phyloP scores from a whole-genome alignment of 2,888 invertebrate genomes.

The Ligdia adustata region DNA sequence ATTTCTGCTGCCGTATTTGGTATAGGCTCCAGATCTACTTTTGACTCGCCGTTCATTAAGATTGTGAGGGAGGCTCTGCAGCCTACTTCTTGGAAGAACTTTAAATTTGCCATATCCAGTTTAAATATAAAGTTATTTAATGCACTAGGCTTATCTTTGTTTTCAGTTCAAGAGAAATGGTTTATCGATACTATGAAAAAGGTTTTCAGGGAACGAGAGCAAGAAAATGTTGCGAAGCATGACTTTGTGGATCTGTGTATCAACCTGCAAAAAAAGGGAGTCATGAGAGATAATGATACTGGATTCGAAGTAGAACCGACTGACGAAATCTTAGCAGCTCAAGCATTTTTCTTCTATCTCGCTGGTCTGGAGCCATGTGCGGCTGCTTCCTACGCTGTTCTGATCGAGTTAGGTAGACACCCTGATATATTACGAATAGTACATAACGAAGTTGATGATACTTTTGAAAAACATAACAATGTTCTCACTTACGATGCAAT shows the following conservation, averaged over 20 bases:
- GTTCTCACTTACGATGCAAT: conserved; percentile 27
- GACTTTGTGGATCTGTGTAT: conserved; percentile 66
- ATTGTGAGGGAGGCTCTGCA: conserved; percentile 42
- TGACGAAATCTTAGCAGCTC: conserved; percentile 59
- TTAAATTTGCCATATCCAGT: conserved; percentile 43
- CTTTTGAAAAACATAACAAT: conserved; percentile 26
- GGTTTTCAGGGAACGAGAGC: conserved; percentile 51
- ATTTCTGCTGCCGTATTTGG: conserved; percentile 67
- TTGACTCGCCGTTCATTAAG: conserved; percentile 58
- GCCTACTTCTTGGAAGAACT: conserved; percentile 37
- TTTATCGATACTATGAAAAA: conserved; percentile 62
- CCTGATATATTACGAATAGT: conserved; percentile 54
- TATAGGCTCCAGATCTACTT: conserved; percentile 54
- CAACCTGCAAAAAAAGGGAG: conserved; percentile 54
- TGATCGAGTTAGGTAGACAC: conserved; percentile 59
- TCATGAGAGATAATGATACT: conserved; percentile 48
- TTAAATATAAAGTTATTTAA: conserved; percentile 40
- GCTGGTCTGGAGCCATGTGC: conserved; percentile 71
- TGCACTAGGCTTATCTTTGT: conserved; percentile 48
- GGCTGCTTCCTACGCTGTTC: conserved; percentile 49
- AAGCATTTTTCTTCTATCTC: conserved; percentile 65
- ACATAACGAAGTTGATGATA: conserved; percentile 60
- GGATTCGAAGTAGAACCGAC: conserved; percentile 57
- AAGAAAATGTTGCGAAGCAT: conserved; percentile 49
- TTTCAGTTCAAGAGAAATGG: conserved; percentile 51